These are phyloP conservation scores for Lycocerus yunnanus DNA, from an alignment of 2,888 invertebrate species.

Conservation along the genomic window DNA sequence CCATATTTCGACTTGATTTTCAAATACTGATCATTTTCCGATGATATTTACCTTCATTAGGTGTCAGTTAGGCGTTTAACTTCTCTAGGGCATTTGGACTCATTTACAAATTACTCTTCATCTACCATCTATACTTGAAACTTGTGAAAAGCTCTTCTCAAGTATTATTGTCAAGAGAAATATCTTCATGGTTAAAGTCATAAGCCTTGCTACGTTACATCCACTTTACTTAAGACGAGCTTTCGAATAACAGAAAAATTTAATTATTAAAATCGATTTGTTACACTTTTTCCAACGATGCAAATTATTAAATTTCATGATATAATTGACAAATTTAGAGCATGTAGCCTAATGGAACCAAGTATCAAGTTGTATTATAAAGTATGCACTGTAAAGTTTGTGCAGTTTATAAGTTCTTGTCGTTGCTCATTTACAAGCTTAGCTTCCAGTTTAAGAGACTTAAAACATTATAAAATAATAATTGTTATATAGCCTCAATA, in stretches of 20 bases:
- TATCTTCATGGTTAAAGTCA: background rate
- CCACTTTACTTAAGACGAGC: background rate
- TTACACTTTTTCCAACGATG: background rate
- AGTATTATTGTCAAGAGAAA: background rate
- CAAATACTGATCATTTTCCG: background rate
- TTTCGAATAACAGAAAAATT: background rate
- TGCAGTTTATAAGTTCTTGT: background rate
- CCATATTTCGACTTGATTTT: no score
- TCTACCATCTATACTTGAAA: background rate
- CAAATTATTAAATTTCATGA: background rate
- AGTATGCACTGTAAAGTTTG: background rate
- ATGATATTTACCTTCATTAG: background rate
- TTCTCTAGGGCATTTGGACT: background rate
- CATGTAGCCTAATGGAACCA: background rate
- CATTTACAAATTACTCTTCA: background rate
- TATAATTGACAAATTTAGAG: background rate
- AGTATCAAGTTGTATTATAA: background rate
- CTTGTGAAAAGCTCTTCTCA: background rate
- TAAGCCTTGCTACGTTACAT: background rate
- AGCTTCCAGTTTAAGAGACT: background rate
- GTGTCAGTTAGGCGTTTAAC: background rate
- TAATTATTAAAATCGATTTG: background rate
- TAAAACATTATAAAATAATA: background rate
- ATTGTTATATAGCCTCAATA: background rate
- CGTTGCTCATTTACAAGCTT: background rate